Conservation (phyloP, 64 coral and sea anemone species). For the Montipora efflorescens region DNA sequence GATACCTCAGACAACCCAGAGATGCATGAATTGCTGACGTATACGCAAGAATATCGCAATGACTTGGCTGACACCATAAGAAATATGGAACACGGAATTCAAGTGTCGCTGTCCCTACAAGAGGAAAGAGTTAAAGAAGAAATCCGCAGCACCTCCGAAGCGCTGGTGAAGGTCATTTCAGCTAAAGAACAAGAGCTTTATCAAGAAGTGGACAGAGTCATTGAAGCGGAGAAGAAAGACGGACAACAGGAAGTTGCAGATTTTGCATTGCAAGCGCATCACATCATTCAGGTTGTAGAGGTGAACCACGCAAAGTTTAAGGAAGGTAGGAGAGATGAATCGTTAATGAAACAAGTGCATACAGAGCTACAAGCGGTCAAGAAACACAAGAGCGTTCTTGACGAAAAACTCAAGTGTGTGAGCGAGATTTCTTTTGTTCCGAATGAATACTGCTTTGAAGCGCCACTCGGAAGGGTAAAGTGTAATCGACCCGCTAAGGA, state of each 20-base stretch:
- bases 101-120: constrained; percentile 13
- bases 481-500: background rate
- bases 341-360: constrained; percentile 6
- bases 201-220: constrained; percentile 26
- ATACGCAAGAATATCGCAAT: constrained; percentile 30
- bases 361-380: background rate
- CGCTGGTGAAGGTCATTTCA: background rate
- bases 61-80: constrained; percentile 19
- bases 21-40: constrained; percentile 24
- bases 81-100: constrained; percentile 34
- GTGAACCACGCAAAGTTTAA: constrained; percentile 31
- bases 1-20: background rate
- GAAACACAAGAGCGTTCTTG: background rate
- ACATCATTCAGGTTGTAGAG: constrained; percentile 25
- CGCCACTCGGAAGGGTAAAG: constrained; percentile 13
- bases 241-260: constrained; percentile 17
- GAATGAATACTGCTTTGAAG: background rate
- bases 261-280: constrained; percentile 27
- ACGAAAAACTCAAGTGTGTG: background rate
- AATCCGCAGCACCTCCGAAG: background rate
- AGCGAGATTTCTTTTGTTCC: background rate
- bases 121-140: constrained; percentile 34
- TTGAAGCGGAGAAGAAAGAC: constrained; percentile 27
- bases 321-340: background rate
- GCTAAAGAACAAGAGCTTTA: constrained; percentile 20